These are phyloP conservation scores for Suncus etruscus DNA, from an alignment of 2,113 vertebrate species.

Conservation along the genomic window DNA sequence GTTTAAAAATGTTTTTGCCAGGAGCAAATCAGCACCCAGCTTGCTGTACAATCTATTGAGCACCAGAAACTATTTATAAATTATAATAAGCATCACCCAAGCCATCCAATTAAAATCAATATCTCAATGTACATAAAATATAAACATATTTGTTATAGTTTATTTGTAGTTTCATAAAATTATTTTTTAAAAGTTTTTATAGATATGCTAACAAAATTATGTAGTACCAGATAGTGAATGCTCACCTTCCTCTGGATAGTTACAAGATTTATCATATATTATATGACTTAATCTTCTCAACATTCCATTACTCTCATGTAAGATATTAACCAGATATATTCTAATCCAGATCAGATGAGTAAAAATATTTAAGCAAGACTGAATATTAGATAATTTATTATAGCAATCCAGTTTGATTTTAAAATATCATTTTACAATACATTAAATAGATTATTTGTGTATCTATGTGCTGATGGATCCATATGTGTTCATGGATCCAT, in stretches of 20 bases:
- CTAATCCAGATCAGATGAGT: background rate
- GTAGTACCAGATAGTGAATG: background rate
- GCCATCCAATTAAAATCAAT: conserved; percentile 12
- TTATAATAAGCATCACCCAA: background rate
- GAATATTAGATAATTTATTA: background rate
- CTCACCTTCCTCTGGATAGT: background rate
- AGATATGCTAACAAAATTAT: conserved; percentile 3
- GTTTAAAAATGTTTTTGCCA: too few species aligned
- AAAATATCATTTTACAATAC: background rate
- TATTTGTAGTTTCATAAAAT: too few species aligned
- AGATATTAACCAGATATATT: background rate
- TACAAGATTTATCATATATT: background rate
- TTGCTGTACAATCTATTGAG: too few species aligned
- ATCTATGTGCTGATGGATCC: too few species aligned
- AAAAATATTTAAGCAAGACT: background rate
- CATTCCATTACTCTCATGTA: background rate
- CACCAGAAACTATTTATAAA: background rate
- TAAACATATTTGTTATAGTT: too few species aligned
- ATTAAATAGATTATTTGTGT: too few species aligned
- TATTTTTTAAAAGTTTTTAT: background rate
- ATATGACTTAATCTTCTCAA: background rate
- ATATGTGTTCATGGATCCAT: background rate
- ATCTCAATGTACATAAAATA: background rate
- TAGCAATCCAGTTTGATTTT: background rate
- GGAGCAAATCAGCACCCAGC: too few species aligned